These are phyloP conservation scores for Agrotis exclamationis DNA, from an alignment of 2,888 invertebrate species.

Conservation along the genomic window DNA sequence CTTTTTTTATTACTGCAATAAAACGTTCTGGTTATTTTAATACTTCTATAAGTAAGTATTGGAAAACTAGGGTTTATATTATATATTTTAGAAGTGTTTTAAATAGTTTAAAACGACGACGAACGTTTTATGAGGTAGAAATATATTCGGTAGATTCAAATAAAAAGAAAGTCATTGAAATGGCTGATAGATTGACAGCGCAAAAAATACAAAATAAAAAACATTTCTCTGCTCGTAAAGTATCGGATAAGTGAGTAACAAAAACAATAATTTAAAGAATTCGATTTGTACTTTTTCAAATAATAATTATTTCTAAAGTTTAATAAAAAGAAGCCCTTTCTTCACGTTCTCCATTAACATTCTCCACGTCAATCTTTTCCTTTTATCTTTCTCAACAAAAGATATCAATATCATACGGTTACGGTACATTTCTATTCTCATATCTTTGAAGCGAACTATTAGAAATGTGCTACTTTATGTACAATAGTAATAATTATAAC, in stretches of 20 bases:
- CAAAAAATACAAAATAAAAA: background rate
- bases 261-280: background rate
- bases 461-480: slow-evolving; percentile 46
- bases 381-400: slow-evolving; percentile 51
- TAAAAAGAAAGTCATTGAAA: no score
- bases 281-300: background rate
- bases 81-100: no score
- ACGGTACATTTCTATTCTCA: slow-evolving; percentile 43
- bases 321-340: background rate
- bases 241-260: background rate
- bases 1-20: background rate
- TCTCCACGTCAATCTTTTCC: slow-evolving; percentile 26
- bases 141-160: no score
- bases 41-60: background rate
- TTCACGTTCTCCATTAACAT: background rate
- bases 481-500: slow-evolving; percentile 46
- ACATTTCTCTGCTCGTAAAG: no score
- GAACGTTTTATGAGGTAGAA: no score
- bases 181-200: no score
- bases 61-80: background rate
- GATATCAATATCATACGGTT: slow-evolving; percentile 40
- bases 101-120: no score
- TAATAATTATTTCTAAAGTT: background rate
- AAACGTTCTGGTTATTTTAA: background rate
- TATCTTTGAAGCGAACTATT: slow-evolving; percentile 20